Evolutionary conservation across 2,113 vertebrate species (phyloP).

Genomic region (Thryonomys swinderianus): DNA sequence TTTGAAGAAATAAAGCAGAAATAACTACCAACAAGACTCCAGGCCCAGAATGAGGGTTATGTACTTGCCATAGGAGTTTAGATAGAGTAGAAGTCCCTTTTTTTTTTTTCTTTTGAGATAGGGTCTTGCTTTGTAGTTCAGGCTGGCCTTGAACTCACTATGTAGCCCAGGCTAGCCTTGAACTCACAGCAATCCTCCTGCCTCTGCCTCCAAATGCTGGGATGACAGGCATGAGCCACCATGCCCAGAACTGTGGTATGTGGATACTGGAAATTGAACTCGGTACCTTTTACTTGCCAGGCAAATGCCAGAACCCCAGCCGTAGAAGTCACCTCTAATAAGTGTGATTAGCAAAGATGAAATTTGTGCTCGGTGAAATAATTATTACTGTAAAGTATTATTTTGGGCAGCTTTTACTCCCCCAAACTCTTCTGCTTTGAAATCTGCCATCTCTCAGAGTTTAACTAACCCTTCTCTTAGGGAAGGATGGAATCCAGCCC

Average conservation of each 20-base stretch:
- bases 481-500: background rate
- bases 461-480: constrained; percentile 5
- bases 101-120: too few species aligned
- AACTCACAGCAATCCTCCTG: too few species aligned
- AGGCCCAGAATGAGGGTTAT: background rate
- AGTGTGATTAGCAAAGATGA: background rate
- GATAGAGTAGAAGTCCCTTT: background rate
- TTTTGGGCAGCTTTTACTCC: background rate
- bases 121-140: too few species aligned
- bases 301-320: too few species aligned
- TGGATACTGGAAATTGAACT: too few species aligned
- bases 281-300: too few species aligned
- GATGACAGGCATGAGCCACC: too few species aligned
- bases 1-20: constrained; percentile 5
- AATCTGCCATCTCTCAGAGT: background rate
- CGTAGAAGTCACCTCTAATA: constrained; percentile 9
- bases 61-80: background rate
- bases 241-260: too few species aligned
- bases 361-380: background rate
- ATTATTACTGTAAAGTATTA: constrained; percentile 20
- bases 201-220: too few species aligned
- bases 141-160: too few species aligned
- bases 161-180: too few species aligned
- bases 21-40: background rate
- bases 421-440: background rate